phyloP scores from a whole-genome alignment of 2,797 vertebrate genomes.

The Cossypha caffra region DNA sequence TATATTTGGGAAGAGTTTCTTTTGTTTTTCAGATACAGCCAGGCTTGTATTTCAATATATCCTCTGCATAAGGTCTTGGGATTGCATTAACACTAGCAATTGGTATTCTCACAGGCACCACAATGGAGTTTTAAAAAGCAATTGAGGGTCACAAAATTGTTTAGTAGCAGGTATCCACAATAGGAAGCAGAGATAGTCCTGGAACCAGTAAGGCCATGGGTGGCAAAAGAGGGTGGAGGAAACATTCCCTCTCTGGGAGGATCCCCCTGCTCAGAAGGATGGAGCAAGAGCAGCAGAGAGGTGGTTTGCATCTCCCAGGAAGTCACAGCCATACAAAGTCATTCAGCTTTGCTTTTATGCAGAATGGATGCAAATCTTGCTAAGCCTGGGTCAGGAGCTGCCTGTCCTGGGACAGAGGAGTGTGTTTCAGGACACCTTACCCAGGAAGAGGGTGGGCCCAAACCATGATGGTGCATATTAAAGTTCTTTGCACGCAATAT shows the following conservation, averaged over 20 bases:
- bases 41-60: neutral
- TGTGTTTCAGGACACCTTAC: neutral
- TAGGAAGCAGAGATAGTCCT: neutral
- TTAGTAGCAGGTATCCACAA: neutral
- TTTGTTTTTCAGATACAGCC: neutral
- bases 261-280: neutral
- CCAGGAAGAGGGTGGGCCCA: neutral
- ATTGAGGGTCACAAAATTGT: no score
- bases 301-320: neutral
- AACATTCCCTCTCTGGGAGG: conserved; percentile 10
- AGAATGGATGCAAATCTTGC: neutral
- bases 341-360: neutral
- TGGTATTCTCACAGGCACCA: neutral
- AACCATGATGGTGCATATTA: neutral
- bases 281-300: neutral
- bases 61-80: neutral
- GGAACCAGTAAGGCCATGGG: neutral
- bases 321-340: neutral
- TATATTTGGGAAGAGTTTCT: neutral
- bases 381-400: neutral
- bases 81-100: neutral
- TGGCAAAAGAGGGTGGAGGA: neutral
- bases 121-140: neutral
- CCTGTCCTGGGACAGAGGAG: neutral
- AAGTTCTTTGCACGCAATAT: neutral